Percentiles rank a stretch among this genome's conserved stretches.
phyloP scores from a whole-genome alignment of 1,140 invertebrate genomes.

The Neodiprion pinetum region DNA sequence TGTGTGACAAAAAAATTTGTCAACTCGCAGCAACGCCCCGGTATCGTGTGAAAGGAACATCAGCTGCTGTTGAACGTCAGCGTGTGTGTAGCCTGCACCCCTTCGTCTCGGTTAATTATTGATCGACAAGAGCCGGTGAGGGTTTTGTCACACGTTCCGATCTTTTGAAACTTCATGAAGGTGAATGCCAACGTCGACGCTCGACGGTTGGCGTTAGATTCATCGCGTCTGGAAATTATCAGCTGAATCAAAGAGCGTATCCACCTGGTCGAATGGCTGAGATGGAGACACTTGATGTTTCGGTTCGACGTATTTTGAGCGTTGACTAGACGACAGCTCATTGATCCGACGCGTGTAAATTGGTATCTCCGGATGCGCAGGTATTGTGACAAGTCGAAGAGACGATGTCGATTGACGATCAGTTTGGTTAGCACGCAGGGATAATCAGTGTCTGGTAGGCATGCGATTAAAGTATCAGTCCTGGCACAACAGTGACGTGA shows the following conservation, averaged over 20 bases:
- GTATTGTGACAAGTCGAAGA: conserved; percentile 1
- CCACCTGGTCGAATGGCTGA: background rate
- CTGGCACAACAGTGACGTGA: background rate
- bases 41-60: background rate
- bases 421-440: background rate
- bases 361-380: background rate
- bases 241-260: background rate
- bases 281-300: background rate
- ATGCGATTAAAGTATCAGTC: conserved; percentile 1
- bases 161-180: conserved; percentile 3
- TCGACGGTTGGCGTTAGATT: background rate
- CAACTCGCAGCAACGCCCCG: no score
- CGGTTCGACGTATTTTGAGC: background rate
- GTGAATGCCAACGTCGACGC: background rate
- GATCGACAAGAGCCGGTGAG: background rate
- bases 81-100: background rate
- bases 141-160: background rate
- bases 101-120: background rate
- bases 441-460: background rate
- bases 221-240: conserved; percentile 5
- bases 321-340: background rate
- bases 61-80: background rate
- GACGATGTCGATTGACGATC: background rate
- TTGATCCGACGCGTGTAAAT: background rate
- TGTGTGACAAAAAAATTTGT: no score